Base-by-base conservation (phyloP, 2,113 vertebrate genomes). In the Kobus ellipsiprymnus region DNA sequence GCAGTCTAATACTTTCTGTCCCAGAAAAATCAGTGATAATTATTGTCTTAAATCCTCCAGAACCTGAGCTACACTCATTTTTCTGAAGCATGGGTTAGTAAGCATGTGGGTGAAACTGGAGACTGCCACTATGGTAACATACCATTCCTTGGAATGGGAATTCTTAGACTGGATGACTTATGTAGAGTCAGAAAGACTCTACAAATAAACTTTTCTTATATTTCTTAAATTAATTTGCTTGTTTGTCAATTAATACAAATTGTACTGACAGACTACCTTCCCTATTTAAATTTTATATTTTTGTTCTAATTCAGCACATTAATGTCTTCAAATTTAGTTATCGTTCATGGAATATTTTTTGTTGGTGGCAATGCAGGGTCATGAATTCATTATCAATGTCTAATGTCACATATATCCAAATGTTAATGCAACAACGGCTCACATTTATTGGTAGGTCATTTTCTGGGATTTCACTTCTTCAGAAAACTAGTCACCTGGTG, bases 1-100 rank as follows among this genome's bases (percentile, higher is more conserved):
- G 21, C 17, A 96, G 83, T 98, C 16, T 97, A 93, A 97, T 96
- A 59, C 90, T 97, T 54, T 87, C 60, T 50, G 19, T 86, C 96
- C 30, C 25, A 96, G 57, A 60, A 84, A 95, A 93, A 97, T 48
- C 1, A 1, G 92, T 80, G 62, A 59, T 7, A 96, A 33, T 0
- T 84, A 97, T 96, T 95, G 15, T 86, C 89, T 98, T 87, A 89
- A 97, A 92, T 64, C 25, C 30, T 13, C 27, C 67, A 90, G 30
- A 82, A 92, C 19, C 52, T 83, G 46, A 0, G 1, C 55, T 71
- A 80, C 48, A 40, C 83, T 87, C 74, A 77, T 46, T 29, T 74
- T 92, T 95, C 83, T 52, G 13, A 77, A 77, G 10, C 62, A 84
- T 55, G 36, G 1, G 77, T 23, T 97, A 71, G 29, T 25, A 30